phyloP scores from a whole-genome alignment of 2,797 vertebrate genomes.

The Melanotaenia maccullochi region DNA sequence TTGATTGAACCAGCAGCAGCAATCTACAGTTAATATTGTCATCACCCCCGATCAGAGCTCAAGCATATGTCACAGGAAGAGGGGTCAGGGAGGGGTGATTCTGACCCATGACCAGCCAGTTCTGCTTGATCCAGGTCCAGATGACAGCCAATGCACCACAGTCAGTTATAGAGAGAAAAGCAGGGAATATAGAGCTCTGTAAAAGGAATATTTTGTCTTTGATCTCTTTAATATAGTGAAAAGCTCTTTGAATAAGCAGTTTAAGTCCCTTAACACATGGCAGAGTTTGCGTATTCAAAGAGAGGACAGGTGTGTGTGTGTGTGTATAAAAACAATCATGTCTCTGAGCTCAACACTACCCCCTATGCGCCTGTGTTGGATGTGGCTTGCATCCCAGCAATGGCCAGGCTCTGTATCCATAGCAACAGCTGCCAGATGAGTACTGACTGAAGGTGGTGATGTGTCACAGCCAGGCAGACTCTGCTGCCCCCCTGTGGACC shows the following conservation, averaged over 20 bases:
- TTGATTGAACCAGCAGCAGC: conserved; percentile 60
- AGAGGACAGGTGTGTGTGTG: conserved; percentile 29
- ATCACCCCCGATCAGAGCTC: conserved; percentile 56
- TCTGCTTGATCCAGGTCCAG: background rate
- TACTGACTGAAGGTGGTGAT: conserved; percentile 36
- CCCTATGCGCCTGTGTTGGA: conserved; percentile 66
- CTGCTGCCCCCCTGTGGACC: conserved; percentile 80
- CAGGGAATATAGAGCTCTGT: background rate
- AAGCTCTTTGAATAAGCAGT: conserved; percentile 7
- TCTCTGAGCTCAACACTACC: conserved; percentile 78
- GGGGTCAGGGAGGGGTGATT: conserved; percentile 21
- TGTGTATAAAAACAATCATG: conserved; percentile 30
- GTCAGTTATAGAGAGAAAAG: background rate
- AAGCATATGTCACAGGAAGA: conserved; percentile 52
- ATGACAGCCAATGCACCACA: background rate
- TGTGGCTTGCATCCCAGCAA: conserved; percentile 70
- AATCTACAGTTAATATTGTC: conserved; percentile 60
- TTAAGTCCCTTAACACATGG: background rate
- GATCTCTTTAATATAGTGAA: conserved; percentile 3
- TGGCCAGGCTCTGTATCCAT: conserved; percentile 77
- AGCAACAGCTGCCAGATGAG: conserved; percentile 79
- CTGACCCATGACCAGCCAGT: conserved; percentile 28
- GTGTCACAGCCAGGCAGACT: conserved; percentile 44
- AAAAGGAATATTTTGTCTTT: background rate
- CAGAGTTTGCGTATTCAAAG: conserved; percentile 29